A percentile compares a stretch with the other conserved stretches of the same genome.
Conservation (phyloP, 2,797 vertebrate genomes). For the Hydrolagus colliei region DNA sequence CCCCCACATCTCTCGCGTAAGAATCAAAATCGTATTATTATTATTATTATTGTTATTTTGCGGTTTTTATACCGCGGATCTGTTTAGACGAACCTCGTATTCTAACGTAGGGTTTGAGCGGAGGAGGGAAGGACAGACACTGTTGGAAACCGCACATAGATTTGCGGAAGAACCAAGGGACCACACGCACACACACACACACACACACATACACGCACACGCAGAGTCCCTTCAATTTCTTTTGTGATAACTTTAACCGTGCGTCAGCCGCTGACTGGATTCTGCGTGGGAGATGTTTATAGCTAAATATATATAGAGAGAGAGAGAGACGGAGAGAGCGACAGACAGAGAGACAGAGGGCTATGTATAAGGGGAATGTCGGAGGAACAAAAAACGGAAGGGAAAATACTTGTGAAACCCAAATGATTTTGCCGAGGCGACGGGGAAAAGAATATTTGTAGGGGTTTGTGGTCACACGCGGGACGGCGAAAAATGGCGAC, state of each 20-base stretch:
- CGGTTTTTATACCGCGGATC: constrained; percentile 26
- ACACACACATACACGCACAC: too few species aligned
- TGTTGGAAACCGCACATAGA: constrained; percentile 12
- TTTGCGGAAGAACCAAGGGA: constrained; percentile 24
- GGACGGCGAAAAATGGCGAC: too few species aligned
- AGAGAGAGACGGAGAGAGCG: background rate
- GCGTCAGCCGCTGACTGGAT: constrained; percentile 1
- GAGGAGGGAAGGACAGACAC: too few species aligned
- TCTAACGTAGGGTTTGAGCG: constrained; percentile 17
- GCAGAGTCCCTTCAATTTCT: too few species aligned
- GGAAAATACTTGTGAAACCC: constrained; percentile 17
- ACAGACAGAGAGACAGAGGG: too few species aligned
- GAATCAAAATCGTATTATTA: too few species aligned
- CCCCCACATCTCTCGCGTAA: too few species aligned
- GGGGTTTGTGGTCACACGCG: too few species aligned
- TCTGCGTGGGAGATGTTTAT: constrained; percentile 15
- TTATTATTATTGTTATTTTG: background rate
- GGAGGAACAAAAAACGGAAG: background rate
- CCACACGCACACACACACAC: too few species aligned
- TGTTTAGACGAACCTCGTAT: constrained; percentile 31
- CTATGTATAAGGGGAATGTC: too few species aligned
- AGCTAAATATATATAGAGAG: constrained; percentile 12
- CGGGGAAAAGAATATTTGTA: too few species aligned
- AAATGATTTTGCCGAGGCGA: too few species aligned
- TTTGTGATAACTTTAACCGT: constrained; percentile 29